phyloP scores from a whole-genome alignment of 2,888 invertebrate species.

The Hetaerina titia region DNA sequence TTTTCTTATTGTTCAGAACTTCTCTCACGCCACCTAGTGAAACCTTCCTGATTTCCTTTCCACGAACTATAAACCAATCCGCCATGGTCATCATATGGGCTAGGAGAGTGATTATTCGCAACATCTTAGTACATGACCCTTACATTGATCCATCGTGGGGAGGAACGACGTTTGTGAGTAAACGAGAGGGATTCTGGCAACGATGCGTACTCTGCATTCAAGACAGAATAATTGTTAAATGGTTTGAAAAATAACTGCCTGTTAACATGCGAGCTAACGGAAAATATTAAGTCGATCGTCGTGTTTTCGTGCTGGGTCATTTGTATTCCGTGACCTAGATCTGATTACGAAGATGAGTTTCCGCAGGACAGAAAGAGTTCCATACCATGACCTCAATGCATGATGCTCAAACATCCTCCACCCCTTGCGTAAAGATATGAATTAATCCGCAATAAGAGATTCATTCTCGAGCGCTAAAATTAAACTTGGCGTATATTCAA shows the following conservation, averaged over 20 bases:
- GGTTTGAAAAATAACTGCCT: background rate
- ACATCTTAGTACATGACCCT: too few relatives aligned
- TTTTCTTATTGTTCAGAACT: too few relatives aligned
- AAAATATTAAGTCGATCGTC: background rate
- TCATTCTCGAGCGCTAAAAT: background rate
- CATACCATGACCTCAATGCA: background rate
- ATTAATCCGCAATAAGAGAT: background rate
- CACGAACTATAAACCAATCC: too few relatives aligned
- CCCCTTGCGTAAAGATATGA: background rate
- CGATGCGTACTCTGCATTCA: too few relatives aligned
- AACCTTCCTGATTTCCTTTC: too few relatives aligned
- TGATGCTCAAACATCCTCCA: background rate
- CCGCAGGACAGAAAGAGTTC: background rate
- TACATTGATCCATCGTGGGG: too few relatives aligned
- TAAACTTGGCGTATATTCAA: background rate
- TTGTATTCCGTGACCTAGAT: background rate
- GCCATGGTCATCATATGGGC: too few relatives aligned
- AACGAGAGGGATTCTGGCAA: too few relatives aligned
- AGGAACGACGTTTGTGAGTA: too few relatives aligned
- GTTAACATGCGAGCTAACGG: background rate
- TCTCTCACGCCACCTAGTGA: too few relatives aligned
- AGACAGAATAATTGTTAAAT: too few relatives aligned
- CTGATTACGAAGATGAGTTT: background rate
- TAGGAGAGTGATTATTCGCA: too few relatives aligned
- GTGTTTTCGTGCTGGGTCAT: background rate